These are phyloP conservation scores for Drosophila kepulauana DNA, from an alignment of 1,140 invertebrate species.

Conservation along the genomic window DNA sequence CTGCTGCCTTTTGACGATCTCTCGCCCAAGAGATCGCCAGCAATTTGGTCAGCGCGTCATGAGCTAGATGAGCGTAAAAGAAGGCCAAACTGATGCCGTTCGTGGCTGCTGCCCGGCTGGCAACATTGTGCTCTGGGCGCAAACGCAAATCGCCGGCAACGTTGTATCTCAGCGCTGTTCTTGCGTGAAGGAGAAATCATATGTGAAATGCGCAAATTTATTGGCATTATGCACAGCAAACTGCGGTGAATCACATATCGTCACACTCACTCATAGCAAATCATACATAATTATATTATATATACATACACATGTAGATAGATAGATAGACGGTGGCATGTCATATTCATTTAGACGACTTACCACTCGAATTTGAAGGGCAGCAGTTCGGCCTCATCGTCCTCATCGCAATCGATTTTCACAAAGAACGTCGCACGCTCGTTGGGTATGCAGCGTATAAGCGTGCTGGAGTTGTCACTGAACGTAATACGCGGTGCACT, in stretches of 20 bases:
- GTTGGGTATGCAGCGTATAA: constrained; percentile 80
- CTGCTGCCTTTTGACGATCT: constrained; percentile 15
- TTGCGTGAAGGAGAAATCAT: constrained; percentile 66
- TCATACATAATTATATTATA: constrained; percentile 15
- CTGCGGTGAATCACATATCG: constrained; percentile 57
- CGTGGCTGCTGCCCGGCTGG: neutral
- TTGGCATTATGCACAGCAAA: constrained; percentile 63
- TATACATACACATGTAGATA: constrained; percentile 6
- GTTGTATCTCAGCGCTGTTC: constrained; percentile 3
- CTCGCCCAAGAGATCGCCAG: constrained; percentile 30
- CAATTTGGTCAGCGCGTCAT: constrained; percentile 15
- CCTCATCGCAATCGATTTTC: constrained; percentile 81
- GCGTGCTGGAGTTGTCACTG: constrained; percentile 80
- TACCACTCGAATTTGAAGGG: constrained; percentile 84
- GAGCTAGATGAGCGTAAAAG: constrained; percentile 14
- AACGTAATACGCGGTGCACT: constrained; percentile 67
- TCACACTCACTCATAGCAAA: constrained; percentile 5
- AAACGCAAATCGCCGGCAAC: constrained; percentile 26
- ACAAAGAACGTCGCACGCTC: constrained; percentile 83
- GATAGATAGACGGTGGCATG: neutral
- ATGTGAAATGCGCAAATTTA: constrained; percentile 73
- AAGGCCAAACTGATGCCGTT: neutral
- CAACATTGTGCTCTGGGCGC: constrained; percentile 32
- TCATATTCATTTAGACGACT: constrained; percentile 50
- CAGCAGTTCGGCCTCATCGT: constrained; percentile 72